Conservation (phyloP, 2,797 vertebrate species). For the Mycteria americana region DNA sequence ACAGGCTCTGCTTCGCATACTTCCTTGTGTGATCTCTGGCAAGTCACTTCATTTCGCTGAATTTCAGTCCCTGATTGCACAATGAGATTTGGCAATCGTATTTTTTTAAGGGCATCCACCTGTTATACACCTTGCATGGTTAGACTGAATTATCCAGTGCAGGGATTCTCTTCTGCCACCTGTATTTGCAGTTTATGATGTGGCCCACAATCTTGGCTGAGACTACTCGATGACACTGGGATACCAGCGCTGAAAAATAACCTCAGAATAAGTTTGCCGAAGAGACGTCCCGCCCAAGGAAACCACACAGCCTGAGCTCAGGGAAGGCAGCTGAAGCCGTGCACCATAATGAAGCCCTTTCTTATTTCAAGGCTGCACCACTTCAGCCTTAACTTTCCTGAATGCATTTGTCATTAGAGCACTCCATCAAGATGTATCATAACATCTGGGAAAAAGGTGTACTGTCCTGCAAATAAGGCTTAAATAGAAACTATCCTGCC, state of each 20-base stretch:
- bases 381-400: neutral
- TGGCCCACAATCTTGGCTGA: neutral
- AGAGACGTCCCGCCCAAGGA: neutral
- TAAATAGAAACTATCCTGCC: neutral
- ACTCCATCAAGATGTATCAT: neutral
- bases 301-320: neutral
- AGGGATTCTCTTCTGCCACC: neutral
- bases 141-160: neutral
- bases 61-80: neutral
- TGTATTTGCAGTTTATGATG: neutral
- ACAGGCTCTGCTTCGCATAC: neutral
- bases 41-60: neutral
- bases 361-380: neutral
- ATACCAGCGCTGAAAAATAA: neutral
- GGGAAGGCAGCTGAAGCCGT: accelerated
- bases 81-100: neutral
- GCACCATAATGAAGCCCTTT: neutral
- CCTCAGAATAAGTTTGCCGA: neutral
- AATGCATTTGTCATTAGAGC: neutral
- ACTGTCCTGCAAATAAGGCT: neutral
- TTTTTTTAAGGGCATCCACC: neutral
- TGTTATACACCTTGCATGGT: neutral
- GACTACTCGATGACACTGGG: neutral
- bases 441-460: neutral
- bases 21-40: neutral